Evolutionary conservation across 2,113 vertebrate genomes (phyloP), one percentile per base, ranked within the genome.

Genomic region (Plecotus auritus): DNA sequence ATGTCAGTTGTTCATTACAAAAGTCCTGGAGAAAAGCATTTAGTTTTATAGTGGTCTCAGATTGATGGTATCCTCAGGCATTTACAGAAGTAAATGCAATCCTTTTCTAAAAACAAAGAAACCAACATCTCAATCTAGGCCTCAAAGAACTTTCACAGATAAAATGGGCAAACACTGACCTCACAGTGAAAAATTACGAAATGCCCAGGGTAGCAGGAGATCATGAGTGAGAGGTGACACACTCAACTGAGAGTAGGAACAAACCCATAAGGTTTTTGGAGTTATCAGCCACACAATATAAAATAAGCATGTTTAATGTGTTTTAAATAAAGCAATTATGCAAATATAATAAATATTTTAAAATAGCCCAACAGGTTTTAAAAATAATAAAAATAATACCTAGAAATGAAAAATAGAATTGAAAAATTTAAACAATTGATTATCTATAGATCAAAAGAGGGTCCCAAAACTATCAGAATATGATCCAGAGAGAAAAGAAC

Each of bases 311-410:
- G 9, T 6, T 49, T 40, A 49, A 12, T 26, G 14, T 42, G 23
- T 32, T 56, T 72, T 85, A 56, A 47, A 49, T 11, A 64, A 77
- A 56, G 10, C 1, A 26, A 26, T n/a, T 14, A 17, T 26, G 7
- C 66, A 69, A 86, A 77, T 11, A 51, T 8, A 16, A 16, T 35
- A 3, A 92, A 18, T n/a, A 56, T 35, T 94, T 17, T 37, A 77
- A 88, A 84, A 81, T 56, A 86, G 70, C 37, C 3, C 17, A 32
- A 70, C 2, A 92, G 11, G 2, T 20, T 74, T 78, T 70, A n/a
- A 76, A 93, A 81, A 59, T 49, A 54, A 82, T 82, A n/a, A 83
- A 88, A 88, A 92, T 4, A 14, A 45, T 77, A 45, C n/a, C 16
- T 73, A 59, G 10, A 83, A n/a, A 45, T 12, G 22, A 85, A 47